Base-by-base conservation (phyloP, 92 coral and sea anemone species). In the Chrysogorgia sp. region DNA sequence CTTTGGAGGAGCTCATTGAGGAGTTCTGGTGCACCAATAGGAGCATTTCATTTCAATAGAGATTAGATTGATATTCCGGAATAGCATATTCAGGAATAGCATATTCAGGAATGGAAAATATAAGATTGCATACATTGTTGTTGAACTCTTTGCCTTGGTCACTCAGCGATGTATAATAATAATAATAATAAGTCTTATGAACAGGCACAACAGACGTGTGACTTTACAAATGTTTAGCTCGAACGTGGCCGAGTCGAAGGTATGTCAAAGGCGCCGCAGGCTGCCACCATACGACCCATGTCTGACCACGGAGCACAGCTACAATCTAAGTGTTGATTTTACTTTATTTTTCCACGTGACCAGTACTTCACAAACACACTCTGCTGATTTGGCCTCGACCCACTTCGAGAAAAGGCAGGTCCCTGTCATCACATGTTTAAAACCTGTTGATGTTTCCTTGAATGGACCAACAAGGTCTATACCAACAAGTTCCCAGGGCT, bases 381-480 rank as follows among this genome's bases (percentile, higher is more conserved):
- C 40, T 63, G 41, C 71, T 64, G 71, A 37, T 34, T 64, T 37
- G 58, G 81, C 81, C 53, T 62, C 75, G 28, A 74, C 81, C 88
- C 85, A 84, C 49, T 78, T 84, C 58, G 80, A 67, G 59, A 79
- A 67, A 34, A 67, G 65, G 59, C 52, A 40, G 41, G 67, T 71
- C 35, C 77, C 74, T 19, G 76, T 80, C 26, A 74, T 76, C 58
- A 83, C 50, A 70, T 76, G 76, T 71, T 74, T 74, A 59, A 48
- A 71, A 20, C 75, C 75, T 35, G 62, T 63, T 29, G 20, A 43
- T 59, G 76, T 82, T 64, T 82, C 86, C 10, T 71, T 70, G 25
- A 82, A 48, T 33, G 86, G 81, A 31, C 86, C 81, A 8, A 82
- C 64, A 29, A 82, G 86, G 53, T 82, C 81, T n/a, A 74, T 82